A percentile compares a stretch with the other conserved stretches of the same genome.
Evolutionary conservation across 2,888 invertebrate species (phyloP).

Genomic region (Nysson spinosus): DNA sequence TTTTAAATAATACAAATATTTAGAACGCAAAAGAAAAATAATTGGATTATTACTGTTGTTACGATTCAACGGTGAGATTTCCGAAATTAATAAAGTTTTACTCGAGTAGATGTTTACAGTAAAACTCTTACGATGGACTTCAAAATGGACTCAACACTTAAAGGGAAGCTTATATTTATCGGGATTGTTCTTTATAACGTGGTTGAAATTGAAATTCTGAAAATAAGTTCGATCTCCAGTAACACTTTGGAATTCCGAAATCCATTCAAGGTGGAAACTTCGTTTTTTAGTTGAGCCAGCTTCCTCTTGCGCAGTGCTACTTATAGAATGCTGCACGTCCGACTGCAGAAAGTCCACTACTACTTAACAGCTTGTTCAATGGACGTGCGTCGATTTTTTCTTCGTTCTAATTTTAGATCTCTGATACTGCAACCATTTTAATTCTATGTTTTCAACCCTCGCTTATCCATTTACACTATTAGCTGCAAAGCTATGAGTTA

Average conservation of each 20-base stretch:
- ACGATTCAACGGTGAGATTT: too few relatives aligned
- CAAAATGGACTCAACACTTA: too few relatives aligned
- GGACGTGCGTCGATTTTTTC: constrained; percentile 68
- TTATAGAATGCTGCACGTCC: constrained; percentile 47
- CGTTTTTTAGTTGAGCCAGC: constrained; percentile 46
- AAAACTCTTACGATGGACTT: too few relatives aligned
- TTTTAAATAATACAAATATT: too few relatives aligned
- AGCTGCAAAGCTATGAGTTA: not conserved
- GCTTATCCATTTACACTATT: not conserved
- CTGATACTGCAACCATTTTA: constrained; percentile 26
- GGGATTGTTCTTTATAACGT: too few relatives aligned
- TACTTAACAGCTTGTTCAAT: constrained; percentile 62
- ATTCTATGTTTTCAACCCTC: constrained; percentile 6
- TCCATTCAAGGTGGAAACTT: constrained; percentile 21
- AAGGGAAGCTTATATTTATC: too few relatives aligned
- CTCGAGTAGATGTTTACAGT: too few relatives aligned
- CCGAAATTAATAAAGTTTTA: too few relatives aligned
- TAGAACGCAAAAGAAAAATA: too few relatives aligned
- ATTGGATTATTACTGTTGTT: too few relatives aligned
- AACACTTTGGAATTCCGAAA: constrained; percentile 2
- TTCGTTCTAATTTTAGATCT: constrained; percentile 50
- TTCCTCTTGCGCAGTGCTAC: constrained; percentile 50
- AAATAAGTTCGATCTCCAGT: not conserved
- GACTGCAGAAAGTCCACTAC: constrained; percentile 61
- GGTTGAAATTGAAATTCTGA: too few relatives aligned